phyloP scores from a whole-genome alignment of 2,113 vertebrate genomes.

The Petroica traversi region DNA sequence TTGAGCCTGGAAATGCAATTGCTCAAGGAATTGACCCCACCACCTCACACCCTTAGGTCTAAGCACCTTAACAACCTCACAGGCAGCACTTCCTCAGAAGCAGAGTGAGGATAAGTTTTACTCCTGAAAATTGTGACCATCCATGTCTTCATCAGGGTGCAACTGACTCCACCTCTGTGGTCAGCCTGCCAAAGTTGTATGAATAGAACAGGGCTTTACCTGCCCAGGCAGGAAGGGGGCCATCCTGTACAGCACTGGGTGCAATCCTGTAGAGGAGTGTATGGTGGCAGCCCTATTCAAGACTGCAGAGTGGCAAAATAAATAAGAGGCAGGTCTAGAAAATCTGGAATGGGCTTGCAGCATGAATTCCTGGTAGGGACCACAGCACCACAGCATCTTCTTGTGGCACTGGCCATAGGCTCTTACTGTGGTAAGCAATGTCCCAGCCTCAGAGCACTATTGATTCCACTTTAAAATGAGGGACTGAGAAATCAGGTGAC shows the following conservation, averaged over 20 bases:
- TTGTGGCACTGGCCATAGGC: neutral
- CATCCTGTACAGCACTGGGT: neutral
- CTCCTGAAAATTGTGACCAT: neutral
- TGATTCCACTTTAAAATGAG: neutral
- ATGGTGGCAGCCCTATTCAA: neutral
- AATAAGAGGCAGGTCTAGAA: neutral
- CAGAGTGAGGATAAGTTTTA: neutral
- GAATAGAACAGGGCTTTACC: neutral
- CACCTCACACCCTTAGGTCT: neutral
- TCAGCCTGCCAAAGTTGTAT: neutral
- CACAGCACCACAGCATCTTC: neutral
- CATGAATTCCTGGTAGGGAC: neutral
- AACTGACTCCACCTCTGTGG: accelerated
- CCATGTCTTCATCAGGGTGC: neutral
- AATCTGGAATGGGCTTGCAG: neutral
- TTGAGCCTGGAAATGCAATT: neutral
- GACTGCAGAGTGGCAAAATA: neutral
- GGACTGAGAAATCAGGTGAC: neutral
- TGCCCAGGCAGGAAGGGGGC: neutral
- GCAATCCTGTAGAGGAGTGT: neutral
- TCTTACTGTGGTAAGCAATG: neutral
- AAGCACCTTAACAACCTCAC: neutral
- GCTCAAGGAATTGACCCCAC: neutral
- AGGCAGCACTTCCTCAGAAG: neutral
- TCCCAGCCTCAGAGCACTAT: neutral